Conservation (phyloP, 2,888 invertebrate species). For the Noctua fimbriata region DNA sequence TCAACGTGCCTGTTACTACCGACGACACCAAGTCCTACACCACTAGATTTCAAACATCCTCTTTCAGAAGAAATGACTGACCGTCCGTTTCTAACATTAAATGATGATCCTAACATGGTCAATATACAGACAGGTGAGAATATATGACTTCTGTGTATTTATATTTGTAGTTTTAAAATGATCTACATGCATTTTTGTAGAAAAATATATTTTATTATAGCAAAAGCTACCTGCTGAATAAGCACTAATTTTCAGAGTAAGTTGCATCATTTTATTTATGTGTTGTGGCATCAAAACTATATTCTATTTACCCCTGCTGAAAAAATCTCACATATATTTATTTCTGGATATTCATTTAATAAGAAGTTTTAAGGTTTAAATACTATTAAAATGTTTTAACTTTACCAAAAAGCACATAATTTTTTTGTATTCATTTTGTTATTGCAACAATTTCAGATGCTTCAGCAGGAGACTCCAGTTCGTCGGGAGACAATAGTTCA, state of each 20-base stretch:
- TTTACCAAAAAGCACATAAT: neutral
- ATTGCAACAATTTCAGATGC: conserved; percentile 74
- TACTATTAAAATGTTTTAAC: neutral
- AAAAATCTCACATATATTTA: neutral
- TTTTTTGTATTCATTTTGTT: neutral
- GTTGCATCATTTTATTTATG: conserved; percentile 9
- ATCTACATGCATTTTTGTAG: neutral
- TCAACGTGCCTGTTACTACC: conserved; percentile 92
- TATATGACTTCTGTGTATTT: neutral
- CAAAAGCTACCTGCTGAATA: conserved; percentile 15
- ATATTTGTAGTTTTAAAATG: neutral
- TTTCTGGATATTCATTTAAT: neutral
- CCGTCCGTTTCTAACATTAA: conserved; percentile 83
- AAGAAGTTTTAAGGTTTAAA: neutral
- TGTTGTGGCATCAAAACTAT: neutral
- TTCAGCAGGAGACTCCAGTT: conserved; percentile 86
- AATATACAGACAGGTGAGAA: conserved; percentile 82
- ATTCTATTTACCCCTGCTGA: neutral
- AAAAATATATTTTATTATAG: neutral
- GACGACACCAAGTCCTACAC: conserved; percentile 91
- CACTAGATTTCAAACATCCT: conserved; percentile 90
- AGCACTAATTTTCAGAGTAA: conserved; percentile 1
- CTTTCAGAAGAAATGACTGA: conserved; percentile 89
- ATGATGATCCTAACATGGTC: conserved; percentile 79
- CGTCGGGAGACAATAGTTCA: conserved; percentile 88